These are phyloP conservation scores for Donacobius atricapilla DNA, from an alignment of 2,113 vertebrate genomes.

Conservation along the genomic window DNA sequence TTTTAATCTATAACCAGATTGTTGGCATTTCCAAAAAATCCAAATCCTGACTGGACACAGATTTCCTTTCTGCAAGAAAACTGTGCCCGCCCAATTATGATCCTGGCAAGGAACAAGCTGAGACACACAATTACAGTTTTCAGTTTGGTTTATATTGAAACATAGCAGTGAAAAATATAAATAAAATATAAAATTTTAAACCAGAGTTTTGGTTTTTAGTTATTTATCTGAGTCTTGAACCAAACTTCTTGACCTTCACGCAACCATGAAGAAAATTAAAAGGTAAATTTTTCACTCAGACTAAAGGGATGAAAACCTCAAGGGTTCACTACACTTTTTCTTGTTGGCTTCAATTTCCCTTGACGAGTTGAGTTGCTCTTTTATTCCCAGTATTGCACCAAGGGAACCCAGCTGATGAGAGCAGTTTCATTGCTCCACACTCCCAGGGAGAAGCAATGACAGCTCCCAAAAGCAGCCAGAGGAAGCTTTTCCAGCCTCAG, in stretches of 20 bases:
- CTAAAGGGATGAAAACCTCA: not conserved
- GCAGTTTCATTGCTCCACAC: not conserved
- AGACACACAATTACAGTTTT: not conserved
- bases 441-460: not conserved
- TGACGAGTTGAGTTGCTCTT: not conserved
- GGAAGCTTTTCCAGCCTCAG: not conserved
- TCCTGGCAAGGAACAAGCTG: not conserved
- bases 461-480: not conserved
- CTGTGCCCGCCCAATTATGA: not conserved
- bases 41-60: not conserved
- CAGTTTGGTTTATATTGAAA: not conserved
- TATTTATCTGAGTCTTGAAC: not conserved
- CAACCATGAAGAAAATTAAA: not conserved
- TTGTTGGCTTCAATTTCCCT: not conserved
- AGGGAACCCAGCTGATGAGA: not conserved
- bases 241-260: not conserved
- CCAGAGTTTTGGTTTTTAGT: not conserved
- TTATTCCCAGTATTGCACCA: not conserved
- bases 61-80: not conserved
- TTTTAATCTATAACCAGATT: not conserved
- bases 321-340: not conserved
- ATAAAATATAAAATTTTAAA: not conserved
- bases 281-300: not conserved
- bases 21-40: not conserved
- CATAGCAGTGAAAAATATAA: not conserved